Evolutionary conservation across 2,888 invertebrate species (phyloP).

Genomic region (Noctuana brunneofusca): DNA sequence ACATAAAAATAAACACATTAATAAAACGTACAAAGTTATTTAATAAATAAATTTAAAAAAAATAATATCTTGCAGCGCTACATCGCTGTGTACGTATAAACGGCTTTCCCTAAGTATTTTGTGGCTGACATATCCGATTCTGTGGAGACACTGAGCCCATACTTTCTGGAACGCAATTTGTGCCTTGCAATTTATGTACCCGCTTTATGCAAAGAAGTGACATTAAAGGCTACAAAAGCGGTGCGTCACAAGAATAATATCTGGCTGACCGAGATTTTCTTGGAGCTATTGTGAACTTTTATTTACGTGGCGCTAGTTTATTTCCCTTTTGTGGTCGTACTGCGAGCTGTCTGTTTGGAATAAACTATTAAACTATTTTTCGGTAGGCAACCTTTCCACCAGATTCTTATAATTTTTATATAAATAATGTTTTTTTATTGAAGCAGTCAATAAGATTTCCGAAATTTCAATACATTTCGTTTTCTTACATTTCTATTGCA

Average conservation of each 20-base stretch:
- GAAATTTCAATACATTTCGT: too few species aligned
- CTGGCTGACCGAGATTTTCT: constrained; percentile 19
- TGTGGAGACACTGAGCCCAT: constrained; percentile 61
- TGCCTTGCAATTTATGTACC: constrained; percentile 74
- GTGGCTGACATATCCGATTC: constrained; percentile 59
- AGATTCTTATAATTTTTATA: neutral
- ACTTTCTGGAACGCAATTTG: constrained; percentile 71
- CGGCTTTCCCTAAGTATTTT: too few species aligned
- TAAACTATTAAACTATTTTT: neutral
- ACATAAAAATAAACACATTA: too few species aligned
- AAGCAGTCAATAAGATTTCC: neutral
- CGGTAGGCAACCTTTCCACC: neutral
- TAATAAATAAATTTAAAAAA: too few species aligned
- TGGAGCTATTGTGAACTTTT: constrained; percentile 7
- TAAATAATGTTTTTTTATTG: neutral
- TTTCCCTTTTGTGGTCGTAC: neutral
- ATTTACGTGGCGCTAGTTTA: constrained; percentile 9
- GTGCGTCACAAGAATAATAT: constrained; percentile 41
- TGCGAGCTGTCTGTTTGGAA: neutral
- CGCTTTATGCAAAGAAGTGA: constrained; percentile 66
- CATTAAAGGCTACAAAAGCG: constrained; percentile 57
- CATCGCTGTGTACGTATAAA: too few species aligned
- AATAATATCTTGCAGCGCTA: too few species aligned
- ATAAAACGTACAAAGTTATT: too few species aligned
- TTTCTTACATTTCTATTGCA: too few species aligned